phyloP scores from a whole-genome alignment of 2,113 vertebrate genomes.

The Sisor rabdophorus region DNA sequence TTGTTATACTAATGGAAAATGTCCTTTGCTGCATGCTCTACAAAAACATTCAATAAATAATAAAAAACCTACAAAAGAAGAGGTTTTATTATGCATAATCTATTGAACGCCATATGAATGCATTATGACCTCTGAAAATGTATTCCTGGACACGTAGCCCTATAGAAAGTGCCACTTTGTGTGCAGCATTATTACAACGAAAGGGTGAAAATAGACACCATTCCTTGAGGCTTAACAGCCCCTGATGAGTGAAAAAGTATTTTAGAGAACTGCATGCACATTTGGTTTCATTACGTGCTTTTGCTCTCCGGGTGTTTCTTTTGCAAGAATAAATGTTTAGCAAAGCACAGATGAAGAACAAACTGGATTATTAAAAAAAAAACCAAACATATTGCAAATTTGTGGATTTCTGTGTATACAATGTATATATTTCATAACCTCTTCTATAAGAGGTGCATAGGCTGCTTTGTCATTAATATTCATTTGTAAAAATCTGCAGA shows the following conservation, averaged over 20 bases:
- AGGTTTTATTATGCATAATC: not conserved
- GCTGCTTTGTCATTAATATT: not conserved
- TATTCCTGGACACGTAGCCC: not conserved
- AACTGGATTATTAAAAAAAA: not conserved
- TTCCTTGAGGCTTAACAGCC: not conserved
- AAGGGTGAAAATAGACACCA: too few relatives aligned
- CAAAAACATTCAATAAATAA: not conserved
- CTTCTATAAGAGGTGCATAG: not conserved
- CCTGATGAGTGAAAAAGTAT: too few relatives aligned
- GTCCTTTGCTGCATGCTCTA: too few relatives aligned
- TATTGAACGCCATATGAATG: not conserved
- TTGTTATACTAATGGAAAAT: too few relatives aligned
- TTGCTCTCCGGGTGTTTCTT: not conserved
- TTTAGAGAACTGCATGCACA: not conserved
- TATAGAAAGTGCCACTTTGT: not conserved
- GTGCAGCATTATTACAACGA: conserved; percentile 2
- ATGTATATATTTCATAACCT: not conserved
- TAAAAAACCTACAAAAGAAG: not conserved
- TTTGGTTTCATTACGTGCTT: not conserved
- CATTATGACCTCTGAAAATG: too few relatives aligned
- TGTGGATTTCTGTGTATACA: too few relatives aligned
- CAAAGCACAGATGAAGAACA: not conserved
- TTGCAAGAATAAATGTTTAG: not conserved
- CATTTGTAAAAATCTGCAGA: not conserved
- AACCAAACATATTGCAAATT: too few relatives aligned